Conservation (phyloP, 2,888 invertebrate species). For the Lasioglossum leucozonium region DNA sequence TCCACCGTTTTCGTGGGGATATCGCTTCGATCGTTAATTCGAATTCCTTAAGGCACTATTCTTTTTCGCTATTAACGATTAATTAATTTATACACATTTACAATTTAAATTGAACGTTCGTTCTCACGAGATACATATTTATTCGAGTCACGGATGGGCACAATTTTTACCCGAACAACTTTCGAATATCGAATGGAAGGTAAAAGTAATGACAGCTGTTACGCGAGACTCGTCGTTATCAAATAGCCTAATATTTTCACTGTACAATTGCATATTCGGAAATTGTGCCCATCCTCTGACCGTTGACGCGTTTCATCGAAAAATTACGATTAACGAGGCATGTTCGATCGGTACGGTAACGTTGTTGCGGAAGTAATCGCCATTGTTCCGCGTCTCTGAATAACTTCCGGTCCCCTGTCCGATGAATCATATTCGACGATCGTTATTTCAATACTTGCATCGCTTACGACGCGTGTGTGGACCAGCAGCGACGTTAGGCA, state of each 20-base stretch:
- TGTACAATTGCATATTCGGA: background rate
- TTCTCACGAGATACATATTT: slow-evolving; percentile 2
- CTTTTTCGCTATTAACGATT: background rate
- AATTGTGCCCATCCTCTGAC: background rate
- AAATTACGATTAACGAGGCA: slow-evolving; percentile 10
- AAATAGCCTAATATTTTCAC: background rate
- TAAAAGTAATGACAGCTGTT: background rate
- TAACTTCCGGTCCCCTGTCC: background rate
- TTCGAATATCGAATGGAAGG: background rate
- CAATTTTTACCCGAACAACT: background rate
- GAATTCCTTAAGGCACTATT: slow-evolving; percentile 38
- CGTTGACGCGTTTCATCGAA: background rate
- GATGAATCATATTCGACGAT: background rate
- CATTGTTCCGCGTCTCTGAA: background rate
- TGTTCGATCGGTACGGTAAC: slow-evolving; percentile 22
- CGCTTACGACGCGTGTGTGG: background rate
- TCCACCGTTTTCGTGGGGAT: background rate
- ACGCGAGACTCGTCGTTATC: too few relatives aligned
- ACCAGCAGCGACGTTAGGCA: slow-evolving; percentile 26
- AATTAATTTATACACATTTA: slow-evolving; percentile 47
- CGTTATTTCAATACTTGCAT: slow-evolving; percentile 12
- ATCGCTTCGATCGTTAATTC: slow-evolving; percentile 45
- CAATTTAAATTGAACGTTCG: slow-evolving; percentile 28
- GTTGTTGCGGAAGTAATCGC: background rate
- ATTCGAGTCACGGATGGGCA: background rate